Evolutionary conservation across 2,888 invertebrate species (phyloP), one percentile per base, ranked within the genome.

Genomic region (Limnephilus marmoratus): DNA sequence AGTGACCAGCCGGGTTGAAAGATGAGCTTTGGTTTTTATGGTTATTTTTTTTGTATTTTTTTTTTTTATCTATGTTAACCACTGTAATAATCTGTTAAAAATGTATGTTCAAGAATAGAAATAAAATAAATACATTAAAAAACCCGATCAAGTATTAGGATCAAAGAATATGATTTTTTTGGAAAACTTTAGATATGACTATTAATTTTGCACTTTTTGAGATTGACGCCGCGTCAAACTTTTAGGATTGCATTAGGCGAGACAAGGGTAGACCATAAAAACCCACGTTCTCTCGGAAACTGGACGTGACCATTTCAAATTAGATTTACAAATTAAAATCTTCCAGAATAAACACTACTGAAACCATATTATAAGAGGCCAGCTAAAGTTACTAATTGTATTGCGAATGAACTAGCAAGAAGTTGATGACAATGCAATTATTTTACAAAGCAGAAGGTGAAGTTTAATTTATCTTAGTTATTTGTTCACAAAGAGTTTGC

Each of bases 241-340:
- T 5, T 68, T n/a, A 68, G 7, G 24, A 68, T 24, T 1, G 68
- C 11, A 68, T 37, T 83, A 83, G 9, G 83, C n/a, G 34, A 37
- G 37, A 83, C 24, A 83, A 83, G 83, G 37, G 83, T 83, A 37
- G 24, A 7, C 37, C 15, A 41, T 87, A 87, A 49, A 86, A 87
- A 9, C 18, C 15, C 24, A 18, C 4, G 83, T 37, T 24, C 34
- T 5, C 83, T 18, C 34, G 18, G 24, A 83, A 37, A 41, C 53
- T 31, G 34, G 11, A 88, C 68, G 68, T 34, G 68, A 18, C 86
- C 24, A 12, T 41, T 86, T 86, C 86, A 86, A 49, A 86, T 86
- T 86, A 86, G 29, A 45, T 49, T 45, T 86, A n/a, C 86, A 49
- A 86, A 86, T 86, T 45, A 41, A 45, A 86, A 86, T 4, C 45